Conservation (phyloP, 1,140 invertebrate species). For the Triops cancriformis region DNA sequence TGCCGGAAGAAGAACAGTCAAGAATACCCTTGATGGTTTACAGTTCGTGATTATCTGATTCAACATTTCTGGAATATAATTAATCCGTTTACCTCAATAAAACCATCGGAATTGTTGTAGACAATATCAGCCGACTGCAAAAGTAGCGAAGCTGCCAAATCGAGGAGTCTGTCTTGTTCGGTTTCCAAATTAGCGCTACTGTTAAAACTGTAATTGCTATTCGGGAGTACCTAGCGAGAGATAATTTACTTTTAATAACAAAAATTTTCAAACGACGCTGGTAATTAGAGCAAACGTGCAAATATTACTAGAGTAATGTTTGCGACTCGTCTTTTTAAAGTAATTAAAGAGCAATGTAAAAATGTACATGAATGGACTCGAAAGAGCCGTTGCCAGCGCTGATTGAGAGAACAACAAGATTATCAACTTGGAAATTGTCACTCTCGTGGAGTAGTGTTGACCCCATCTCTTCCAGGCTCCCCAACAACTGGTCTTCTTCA, state of each 20-base stretch:
- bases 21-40: background rate
- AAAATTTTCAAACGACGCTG: too few relatives aligned
- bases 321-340: too few relatives aligned
- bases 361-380: background rate
- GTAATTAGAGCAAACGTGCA: too few relatives aligned
- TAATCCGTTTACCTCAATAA: background rate
- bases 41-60: too few relatives aligned
- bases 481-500: background rate
- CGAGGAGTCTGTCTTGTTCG: background rate
- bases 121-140: background rate
- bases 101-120: background rate
- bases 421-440: background rate
- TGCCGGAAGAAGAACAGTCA: background rate
- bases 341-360: too few relatives aligned
- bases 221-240: background rate
- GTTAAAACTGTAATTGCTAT: background rate
- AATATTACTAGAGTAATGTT: too few relatives aligned
- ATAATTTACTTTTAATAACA: too few relatives aligned
- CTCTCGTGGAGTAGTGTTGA: background rate
- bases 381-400: background rate
- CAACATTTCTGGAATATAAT: background rate
- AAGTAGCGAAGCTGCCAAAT: background rate
- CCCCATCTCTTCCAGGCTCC: background rate
- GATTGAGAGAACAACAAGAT: background rate
- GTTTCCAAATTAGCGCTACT: background rate